Percentiles rank a stretch among this genome's conserved stretches.
Evolutionary conservation across 92 coral and sea anemone species (phyloP).

Genomic region (Phenganax stokvisi): DNA sequence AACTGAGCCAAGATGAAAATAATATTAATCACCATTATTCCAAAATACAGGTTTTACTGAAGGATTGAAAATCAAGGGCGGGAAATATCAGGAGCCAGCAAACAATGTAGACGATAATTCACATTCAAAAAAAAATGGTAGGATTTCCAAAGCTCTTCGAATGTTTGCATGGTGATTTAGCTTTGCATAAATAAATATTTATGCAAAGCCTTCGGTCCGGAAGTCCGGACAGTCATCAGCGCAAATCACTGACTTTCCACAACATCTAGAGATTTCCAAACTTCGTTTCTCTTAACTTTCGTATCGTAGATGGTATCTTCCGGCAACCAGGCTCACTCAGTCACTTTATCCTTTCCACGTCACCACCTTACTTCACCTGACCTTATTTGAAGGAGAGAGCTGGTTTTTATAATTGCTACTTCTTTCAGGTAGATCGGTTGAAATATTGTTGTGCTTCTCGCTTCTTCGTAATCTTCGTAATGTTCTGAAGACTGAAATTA

Average conservation of each 20-base stretch:
- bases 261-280: too few species aligned
- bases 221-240: too few species aligned
- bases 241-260: too few species aligned
- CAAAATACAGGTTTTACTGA: neutral
- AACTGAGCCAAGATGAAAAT: neutral
- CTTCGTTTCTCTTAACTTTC: too few species aligned
- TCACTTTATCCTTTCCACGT: neutral
- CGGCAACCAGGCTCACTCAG: too few species aligned
- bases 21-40: neutral
- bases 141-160: neutral
- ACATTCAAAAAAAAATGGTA: neutral
- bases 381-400: neutral
- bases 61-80: neutral
- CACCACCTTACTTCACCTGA: neutral
- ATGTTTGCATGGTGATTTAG: too few species aligned
- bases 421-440: slow-evolving; percentile 49
- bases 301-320: too few species aligned
- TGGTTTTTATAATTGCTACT: neutral
- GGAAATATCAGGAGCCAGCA: neutral
- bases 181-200: too few species aligned
- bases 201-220: too few species aligned
- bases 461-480: slow-evolving; percentile 21
- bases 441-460: slow-evolving; percentile 24
- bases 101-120: neutral
- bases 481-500: slow-evolving; percentile 12